Evolutionary conservation across 2,113 vertebrate genomes (phyloP).

Genomic region (Strix uralensis): DNA sequence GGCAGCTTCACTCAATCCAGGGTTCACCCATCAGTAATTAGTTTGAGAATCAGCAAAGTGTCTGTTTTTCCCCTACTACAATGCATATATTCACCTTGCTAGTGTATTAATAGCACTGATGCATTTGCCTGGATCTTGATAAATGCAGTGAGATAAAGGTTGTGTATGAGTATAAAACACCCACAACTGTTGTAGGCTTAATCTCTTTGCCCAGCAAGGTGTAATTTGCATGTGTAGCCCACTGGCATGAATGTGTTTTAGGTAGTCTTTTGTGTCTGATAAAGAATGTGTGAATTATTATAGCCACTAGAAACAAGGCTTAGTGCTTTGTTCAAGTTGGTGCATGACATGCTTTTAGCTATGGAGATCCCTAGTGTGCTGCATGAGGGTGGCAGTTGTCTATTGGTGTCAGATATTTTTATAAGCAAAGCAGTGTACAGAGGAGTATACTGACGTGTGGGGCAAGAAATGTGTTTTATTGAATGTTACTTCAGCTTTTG

Average conservation of each 20-base stretch:
- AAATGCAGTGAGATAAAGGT: neutral
- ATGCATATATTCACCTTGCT: neutral
- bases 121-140: neutral
- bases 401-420: neutral
- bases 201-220: neutral
- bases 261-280: neutral
- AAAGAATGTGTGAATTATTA: neutral
- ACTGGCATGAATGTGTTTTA: neutral
- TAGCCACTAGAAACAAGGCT: neutral
- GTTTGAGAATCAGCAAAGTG: neutral
- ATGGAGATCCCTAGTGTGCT: neutral
- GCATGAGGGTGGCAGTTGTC: neutral
- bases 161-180: neutral
- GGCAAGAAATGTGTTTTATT: neutral
- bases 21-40: neutral
- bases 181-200: neutral
- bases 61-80: neutral
- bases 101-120: neutral
- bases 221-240: neutral
- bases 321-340: neutral
- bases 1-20: neutral
- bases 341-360: neutral
- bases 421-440: neutral
- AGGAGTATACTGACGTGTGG: neutral
- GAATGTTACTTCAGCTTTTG: neutral